phyloP scores from a whole-genome alignment of 2,797 vertebrate genomes.

The Poeciliopsis infans region DNA sequence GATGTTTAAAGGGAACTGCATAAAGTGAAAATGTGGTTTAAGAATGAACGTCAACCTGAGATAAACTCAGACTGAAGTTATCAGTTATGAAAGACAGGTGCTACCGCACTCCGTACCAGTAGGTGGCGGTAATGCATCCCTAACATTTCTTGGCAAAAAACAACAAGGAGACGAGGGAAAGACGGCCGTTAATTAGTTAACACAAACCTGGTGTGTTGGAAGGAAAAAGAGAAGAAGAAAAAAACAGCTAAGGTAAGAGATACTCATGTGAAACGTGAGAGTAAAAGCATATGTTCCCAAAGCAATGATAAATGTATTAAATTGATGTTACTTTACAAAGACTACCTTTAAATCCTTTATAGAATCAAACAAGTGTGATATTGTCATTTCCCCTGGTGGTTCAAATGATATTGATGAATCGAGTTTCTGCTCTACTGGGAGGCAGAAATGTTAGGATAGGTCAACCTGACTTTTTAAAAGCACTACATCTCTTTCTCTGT shows the following conservation, averaged over 20 bases:
- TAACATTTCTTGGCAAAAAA: no score
- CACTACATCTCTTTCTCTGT: constrained; percentile 1
- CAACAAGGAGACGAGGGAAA: no score
- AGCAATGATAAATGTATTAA: not conserved
- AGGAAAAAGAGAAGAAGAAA: not conserved
- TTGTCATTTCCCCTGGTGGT: not conserved
- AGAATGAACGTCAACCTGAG: not conserved
- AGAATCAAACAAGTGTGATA: not conserved
- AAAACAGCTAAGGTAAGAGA: not conserved
- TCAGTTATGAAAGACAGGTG: not conserved
- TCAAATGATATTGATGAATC: not conserved
- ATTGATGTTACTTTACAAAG: not conserved
- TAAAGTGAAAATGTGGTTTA: not conserved
- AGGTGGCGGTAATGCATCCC: no score
- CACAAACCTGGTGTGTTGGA: not conserved
- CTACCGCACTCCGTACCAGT: no score
- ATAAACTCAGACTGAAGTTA: not conserved
- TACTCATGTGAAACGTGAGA: not conserved
- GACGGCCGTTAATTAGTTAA: not conserved
- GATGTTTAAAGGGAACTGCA: not conserved
- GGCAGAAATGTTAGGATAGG: not conserved
- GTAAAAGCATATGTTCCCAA: not conserved
- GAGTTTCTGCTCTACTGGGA: not conserved
- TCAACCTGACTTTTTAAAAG: not conserved
- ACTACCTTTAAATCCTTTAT: not conserved